Conservation (phyloP, 2,113 vertebrate species). For the Chionomys nivalis region DNA sequence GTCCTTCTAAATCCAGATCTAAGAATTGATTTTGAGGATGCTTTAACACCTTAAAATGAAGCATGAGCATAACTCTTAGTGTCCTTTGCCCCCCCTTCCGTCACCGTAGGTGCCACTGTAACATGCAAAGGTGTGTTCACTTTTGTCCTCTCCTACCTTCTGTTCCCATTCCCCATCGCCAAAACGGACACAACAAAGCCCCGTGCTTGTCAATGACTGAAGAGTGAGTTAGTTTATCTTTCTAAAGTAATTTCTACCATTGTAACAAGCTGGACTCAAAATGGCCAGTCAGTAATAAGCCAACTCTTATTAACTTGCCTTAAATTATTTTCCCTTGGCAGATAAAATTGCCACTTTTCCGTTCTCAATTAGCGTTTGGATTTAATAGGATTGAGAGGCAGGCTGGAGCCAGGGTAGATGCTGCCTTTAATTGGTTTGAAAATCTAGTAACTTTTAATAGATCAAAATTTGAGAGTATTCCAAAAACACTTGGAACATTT, state of each 20-base stretch:
- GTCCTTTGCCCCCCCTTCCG: neutral
- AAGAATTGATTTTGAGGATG: neutral
- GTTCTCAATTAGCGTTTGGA: conserved; percentile 85
- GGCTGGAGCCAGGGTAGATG: conserved; percentile 67
- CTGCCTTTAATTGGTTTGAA: conserved; percentile 83
- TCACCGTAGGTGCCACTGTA: neutral
- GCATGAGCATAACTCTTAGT: neutral
- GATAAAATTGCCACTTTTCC: conserved; percentile 84
- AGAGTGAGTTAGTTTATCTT: conserved; percentile 60
- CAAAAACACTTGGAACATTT: conserved; percentile 59
- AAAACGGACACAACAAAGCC: conserved; percentile 14
- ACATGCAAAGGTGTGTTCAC: neutral
- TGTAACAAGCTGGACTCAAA: conserved; percentile 83
- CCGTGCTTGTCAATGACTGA: conserved; percentile 35
- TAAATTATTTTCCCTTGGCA: conserved; percentile 88
- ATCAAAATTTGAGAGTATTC: conserved; percentile 76
- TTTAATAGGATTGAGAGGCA: conserved; percentile 86
- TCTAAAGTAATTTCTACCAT: conserved; percentile 80
- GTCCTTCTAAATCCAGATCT: neutral
- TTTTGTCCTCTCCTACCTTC: neutral
- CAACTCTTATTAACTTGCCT: conserved; percentile 83
- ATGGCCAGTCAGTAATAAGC: conserved; percentile 83
- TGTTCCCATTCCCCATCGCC: neutral
- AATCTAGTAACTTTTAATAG: conserved; percentile 78
- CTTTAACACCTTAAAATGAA: conserved; percentile 23